A percentile compares a stretch with the other conserved stretches of the same genome.
These are phyloP conservation scores for Pseudomyrmex concolor DNA, from an alignment of 1,140 invertebrate species.

Conservation along the genomic window DNA sequence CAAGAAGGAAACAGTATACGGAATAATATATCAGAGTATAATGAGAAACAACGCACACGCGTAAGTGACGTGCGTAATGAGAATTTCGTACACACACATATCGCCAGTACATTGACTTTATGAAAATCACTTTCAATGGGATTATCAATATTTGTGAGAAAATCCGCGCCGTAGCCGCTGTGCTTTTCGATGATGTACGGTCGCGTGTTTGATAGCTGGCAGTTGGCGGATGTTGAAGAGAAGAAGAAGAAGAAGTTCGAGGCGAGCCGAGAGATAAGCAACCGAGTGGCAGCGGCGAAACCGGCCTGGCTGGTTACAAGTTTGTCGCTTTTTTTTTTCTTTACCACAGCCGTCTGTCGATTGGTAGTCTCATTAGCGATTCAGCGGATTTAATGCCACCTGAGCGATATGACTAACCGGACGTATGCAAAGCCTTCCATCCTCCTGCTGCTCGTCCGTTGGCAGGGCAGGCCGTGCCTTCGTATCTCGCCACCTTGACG, in stretches of 20 bases:
- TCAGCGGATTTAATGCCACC: conserved; percentile 66
- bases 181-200: conserved; percentile 33
- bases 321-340: conserved; percentile 20
- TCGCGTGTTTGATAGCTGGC: conserved; percentile 40
- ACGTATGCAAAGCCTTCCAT: conserved; percentile 64
- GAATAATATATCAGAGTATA: conserved; percentile 39
- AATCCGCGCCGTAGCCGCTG: conserved; percentile 10
- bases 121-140: conserved; percentile 35
- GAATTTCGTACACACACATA: conserved; percentile 22
- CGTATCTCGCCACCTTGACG: conserved; percentile 45
- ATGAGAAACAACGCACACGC: neutral
- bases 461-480: conserved; percentile 11
- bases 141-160: conserved; percentile 38
- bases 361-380: conserved; percentile 72
- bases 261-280: conserved; percentile 3
- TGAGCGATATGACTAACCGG: conserved; percentile 69
- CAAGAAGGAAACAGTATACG: neutral
- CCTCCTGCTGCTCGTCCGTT: conserved; percentile 31
- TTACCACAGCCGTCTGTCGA: conserved; percentile 54
- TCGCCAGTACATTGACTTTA: neutral
- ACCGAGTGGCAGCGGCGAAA: conserved; percentile 37
- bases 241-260: conserved; percentile 13
- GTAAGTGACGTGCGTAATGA: neutral
- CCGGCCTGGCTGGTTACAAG: conserved; percentile 67
- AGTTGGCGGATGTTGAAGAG: conserved; percentile 15